Evolutionary conservation across 2,797 vertebrate species (phyloP), one percentile per base, ranked within the genome.

Genomic region (Orientallactaga sibirica): DNA sequence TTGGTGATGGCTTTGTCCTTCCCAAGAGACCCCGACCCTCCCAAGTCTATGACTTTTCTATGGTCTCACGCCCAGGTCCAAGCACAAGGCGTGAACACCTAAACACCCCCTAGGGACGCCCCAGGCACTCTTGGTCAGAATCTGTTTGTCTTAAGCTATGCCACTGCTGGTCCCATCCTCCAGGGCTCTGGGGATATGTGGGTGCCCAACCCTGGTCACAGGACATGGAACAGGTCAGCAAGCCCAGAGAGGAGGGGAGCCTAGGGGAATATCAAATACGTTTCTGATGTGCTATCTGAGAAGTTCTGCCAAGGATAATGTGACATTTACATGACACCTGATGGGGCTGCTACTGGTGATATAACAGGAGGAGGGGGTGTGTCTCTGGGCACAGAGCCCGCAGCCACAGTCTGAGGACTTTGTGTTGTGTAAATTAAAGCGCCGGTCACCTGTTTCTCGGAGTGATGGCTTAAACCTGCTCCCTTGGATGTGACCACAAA

Each of bases 301-400:
- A 67, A 78, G 86, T 37, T 25, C 78, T 86, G 86, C 88, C 95
- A 88, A 92, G 95, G 82, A 90, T 75, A 96, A 95, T 89, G 94
- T 96, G 96, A 97, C 97, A 96, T 95, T 75, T 96, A 86, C 78
- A 88, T 88, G 94, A 96, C 85, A 93, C 90, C 91, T 1, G 71
- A 33, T 52, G 61, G 86, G 95, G 93, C 77, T 77, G 89, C 76
- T 1, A 1, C 1, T 58, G 5, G 81, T 92, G 91, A 94, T 94
- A 92, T 73, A 81, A 90, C 74, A 37, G 62, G 7, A 33, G 61
- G 70, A 0, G n/a, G 14, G 3, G 82, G 95, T 83, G 96, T 92
- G 93, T 92, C 82, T 61, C 25, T 2, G 88, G 94, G 94, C 95
- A 52, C 0, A 0, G 41, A 20, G 94, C 89, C 88, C 8, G 7